Evolutionary conservation across 2,113 vertebrate genomes (phyloP).

Genomic region (Kobus ellipsiprymnus): DNA sequence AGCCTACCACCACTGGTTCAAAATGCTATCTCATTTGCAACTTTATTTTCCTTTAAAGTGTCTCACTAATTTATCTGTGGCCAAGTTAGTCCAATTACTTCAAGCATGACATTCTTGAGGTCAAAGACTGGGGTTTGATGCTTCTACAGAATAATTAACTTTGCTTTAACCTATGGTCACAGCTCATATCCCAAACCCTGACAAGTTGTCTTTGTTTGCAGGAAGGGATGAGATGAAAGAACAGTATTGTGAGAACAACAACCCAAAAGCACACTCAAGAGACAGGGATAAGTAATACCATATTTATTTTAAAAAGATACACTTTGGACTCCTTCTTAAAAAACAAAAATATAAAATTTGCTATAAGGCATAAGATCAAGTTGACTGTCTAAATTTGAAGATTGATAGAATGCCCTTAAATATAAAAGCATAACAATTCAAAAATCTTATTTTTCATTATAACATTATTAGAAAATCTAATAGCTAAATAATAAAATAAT

Average conservation of each 20-base stretch:
- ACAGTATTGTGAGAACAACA: background rate
- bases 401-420: background rate
- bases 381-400: background rate
- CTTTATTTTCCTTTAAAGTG: background rate
- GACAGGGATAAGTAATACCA: background rate
- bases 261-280: background rate
- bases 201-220: conserved; percentile 35
- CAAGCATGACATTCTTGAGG: conserved; percentile 41
- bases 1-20: background rate
- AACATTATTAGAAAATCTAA: background rate
- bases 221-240: conserved; percentile 7
- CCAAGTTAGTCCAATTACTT: conserved; percentile 17
- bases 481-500: background rate
- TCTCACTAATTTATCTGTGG: conserved; percentile 18
- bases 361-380: background rate
- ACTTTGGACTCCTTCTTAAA: background rate
- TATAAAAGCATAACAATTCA: background rate
- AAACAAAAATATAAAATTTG: background rate
- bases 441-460: background rate
- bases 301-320: background rate
- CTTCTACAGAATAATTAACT: conserved; percentile 64
- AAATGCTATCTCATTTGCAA: background rate
- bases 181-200: conserved; percentile 38
- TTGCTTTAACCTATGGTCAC: conserved; percentile 43
- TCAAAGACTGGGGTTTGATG: conserved; percentile 30